A percentile compares a stretch with the other conserved stretches of the same genome.
These are phyloP conservation scores for Takifugu bimaculatus DNA, from an alignment of 2,113 vertebrate species.

Conservation along the genomic window DNA sequence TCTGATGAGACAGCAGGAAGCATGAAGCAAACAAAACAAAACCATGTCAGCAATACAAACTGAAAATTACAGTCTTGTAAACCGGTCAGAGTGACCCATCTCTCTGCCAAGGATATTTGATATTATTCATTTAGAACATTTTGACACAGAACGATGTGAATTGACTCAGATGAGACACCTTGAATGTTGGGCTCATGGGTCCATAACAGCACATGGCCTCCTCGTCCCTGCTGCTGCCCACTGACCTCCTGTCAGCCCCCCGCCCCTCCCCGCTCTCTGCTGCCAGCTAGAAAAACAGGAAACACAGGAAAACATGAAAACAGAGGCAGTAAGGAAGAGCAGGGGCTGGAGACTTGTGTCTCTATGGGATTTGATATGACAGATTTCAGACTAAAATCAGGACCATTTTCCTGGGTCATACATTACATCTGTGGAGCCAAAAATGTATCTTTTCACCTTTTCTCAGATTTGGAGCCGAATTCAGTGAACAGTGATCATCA, in stretches of 20 bases:
- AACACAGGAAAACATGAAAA: constrained; percentile 1
- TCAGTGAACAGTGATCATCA: no score
- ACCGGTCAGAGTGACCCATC: neutral
- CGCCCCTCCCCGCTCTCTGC: neutral
- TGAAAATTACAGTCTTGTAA: neutral
- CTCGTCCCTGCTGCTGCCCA: constrained; percentile 51
- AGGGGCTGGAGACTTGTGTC: no score
- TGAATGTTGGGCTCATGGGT: constrained; percentile 75
- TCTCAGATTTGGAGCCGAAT: constrained; percentile 10
- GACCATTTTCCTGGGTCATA: no score
- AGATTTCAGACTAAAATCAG: no score
- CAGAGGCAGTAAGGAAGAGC: neutral
- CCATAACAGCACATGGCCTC: constrained; percentile 59
- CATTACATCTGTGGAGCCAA: constrained; percentile 12
- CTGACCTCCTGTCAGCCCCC: constrained; percentile 16
- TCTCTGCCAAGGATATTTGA: neutral
- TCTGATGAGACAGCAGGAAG: constrained; percentile 37
- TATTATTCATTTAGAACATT: no score
- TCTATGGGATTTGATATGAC: no score
- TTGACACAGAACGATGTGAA: no score
- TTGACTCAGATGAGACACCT: constrained; percentile 59
- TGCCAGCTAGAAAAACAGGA: neutral
- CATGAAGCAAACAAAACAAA: neutral
- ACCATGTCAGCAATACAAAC: neutral
- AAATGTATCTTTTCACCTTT: constrained; percentile 31